These are phyloP conservation scores for Tachina grossa DNA, from an alignment of 2,888 invertebrate species.

Conservation along the genomic window DNA sequence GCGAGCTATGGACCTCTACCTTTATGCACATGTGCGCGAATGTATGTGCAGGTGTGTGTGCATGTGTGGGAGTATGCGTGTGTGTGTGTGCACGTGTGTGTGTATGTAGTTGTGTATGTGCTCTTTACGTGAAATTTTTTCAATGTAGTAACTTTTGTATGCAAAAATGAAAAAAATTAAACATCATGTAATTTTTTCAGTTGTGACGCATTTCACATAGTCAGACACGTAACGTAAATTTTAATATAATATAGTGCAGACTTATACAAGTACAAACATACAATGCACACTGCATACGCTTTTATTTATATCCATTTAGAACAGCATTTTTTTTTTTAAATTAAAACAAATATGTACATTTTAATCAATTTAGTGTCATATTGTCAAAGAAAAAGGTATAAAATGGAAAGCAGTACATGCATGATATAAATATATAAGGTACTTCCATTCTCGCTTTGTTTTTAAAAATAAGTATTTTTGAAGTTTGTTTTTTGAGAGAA, in stretches of 20 bases:
- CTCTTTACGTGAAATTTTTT: not conserved
- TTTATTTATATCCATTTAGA: conserved; percentile 2
- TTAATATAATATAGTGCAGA: not conserved
- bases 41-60: no score
- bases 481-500: no score
- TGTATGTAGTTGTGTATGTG: not conserved
- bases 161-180: conserved; percentile 31
- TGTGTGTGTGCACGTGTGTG: not conserved
- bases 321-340: conserved; percentile 3
- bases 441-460: no score
- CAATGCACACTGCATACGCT: not conserved
- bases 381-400: not conserved
- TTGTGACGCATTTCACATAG: conserved; percentile 28
- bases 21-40: no score
- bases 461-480: no score
- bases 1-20: no score
- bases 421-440: no score
- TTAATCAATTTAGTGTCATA: not conserved
- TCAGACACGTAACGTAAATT: conserved; percentile 12
- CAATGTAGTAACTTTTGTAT: not conserved
- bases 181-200: conserved; percentile 23
- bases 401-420: no score
- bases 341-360: conserved; percentile 1
- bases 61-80: not conserved
- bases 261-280: not conserved